Percentiles rank a stretch among this genome's conserved stretches.
Evolutionary conservation across 2,113 vertebrate genomes (phyloP).

Genomic region (Ptyas mucosa): DNA sequence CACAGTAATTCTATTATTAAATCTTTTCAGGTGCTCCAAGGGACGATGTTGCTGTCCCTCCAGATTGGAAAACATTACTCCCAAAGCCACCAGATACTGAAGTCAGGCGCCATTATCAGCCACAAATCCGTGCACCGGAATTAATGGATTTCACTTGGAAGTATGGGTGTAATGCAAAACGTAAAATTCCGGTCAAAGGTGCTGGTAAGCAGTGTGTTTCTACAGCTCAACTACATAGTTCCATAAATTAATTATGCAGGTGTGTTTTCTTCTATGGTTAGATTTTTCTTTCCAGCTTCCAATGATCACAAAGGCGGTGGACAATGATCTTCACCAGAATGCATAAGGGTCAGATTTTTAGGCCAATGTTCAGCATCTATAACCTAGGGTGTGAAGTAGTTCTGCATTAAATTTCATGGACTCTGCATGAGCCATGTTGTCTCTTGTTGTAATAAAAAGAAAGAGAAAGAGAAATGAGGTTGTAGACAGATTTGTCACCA

Average conservation of each 20-base stretch:
- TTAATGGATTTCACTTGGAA: constrained; percentile 54
- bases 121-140: constrained; percentile 62
- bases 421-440: neutral
- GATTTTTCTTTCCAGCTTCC: neutral
- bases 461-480: neutral
- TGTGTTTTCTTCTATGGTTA: neutral
- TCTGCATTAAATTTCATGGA: neutral
- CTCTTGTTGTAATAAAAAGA: neutral
- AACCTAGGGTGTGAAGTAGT: neutral
- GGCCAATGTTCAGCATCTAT: neutral
- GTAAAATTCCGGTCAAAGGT: constrained; percentile 55
- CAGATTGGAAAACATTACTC: constrained; percentile 42
- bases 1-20: neutral
- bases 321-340: neutral
- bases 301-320: neutral
- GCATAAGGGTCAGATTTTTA: neutral
- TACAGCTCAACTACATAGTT: neutral
- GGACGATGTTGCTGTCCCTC: constrained; percentile 38
- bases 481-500: neutral
- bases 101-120: constrained; percentile 65
- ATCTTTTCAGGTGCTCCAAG: constrained; percentile 55
- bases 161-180: constrained; percentile 62
- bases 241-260: neutral
- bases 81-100: constrained; percentile 62
- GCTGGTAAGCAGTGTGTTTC: constrained; percentile 61